Base-by-base conservation (phyloP, 1,140 invertebrate genomes). In the Drosophila sp. region DNA sequence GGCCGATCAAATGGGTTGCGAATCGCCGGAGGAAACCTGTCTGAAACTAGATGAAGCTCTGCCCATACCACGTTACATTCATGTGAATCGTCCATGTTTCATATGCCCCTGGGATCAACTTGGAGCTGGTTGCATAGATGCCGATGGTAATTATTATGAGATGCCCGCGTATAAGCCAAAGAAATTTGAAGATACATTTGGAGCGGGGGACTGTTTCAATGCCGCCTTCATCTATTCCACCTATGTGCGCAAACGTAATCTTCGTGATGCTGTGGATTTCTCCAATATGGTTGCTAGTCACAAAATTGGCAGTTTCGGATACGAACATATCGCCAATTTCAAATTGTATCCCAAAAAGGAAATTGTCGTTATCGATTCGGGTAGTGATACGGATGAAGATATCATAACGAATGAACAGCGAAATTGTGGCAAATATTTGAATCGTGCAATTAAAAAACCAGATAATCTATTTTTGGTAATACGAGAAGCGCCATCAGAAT, bases 41-140 rank as follows among this genome's bases (percentile, higher is more conserved):
- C 6, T 11, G 0, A 58, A 55, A 0, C 11, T 89, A 0, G 60
- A 84, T 25, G 32, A 50, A 0, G 1, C 29, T 5, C 30, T 87
- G 1, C 25, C 66, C 1, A 64, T 72, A 25, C 84, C 76, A 0
- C 54, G 66, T 1, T 32, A 38, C 29, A 61, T 60, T 1, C n/a
- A 54, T 1, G 27, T 79, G 0, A 72, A 79, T 0, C 57, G 84
- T 0, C 76, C 76, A 0, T 90, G 83, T 54, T 86, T 96, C 25
- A 93, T 96, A 33, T 95, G 94, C 81, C 92, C 95, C 0, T 96
- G 96, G 96, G 94, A 94, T 30, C 94, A 94, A 4, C 67, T 93
- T 69, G 95, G 95, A 10, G 94, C 95, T 2, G 93, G 93, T 69
- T 94, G 93, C 10, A 90, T 93, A 70, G 92, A 91, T 66, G 84